Evolutionary conservation across 2,113 vertebrate genomes (phyloP), one percentile per base, ranked within the genome.

Genomic region (Notarius lentiginosus): DNA sequence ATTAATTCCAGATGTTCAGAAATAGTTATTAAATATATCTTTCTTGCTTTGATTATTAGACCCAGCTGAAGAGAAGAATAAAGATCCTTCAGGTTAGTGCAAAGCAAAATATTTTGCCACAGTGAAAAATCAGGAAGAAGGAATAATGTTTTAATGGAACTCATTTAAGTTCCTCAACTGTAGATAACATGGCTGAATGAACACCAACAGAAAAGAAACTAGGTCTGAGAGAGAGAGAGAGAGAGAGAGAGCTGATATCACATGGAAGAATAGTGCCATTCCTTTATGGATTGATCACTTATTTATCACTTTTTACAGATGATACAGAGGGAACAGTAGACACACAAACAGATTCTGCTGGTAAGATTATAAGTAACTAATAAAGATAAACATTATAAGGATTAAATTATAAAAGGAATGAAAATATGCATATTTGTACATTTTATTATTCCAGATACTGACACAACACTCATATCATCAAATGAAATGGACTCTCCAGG

Each of bases 111-210:
- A 73, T 17, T 53, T 1, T 55, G 61, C 55, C 24, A 55, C 12
- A 56, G 49, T 1, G 3, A 49, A 76, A 24, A 76, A 49, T 1
- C 22, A 30, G 55, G 30, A 7, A 30, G 72, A 30, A 15, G 17
- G 6, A 89, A 84, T 27, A 75, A 22, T 30, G 5, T 1, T 66
- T 47, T 60, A 47, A 51, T 58, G 9, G 18, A 60, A 60, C 24
- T 60, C 4, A 80, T 83, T 14, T 53, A 41, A 60, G 53, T 84
- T 60, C 49, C 49, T 86, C 7, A 79, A 11, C 51, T 34, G 30
- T 68, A 90, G 87, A 84, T 41, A 84, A 88, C 55, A 79, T 0
- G 9, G 75, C 15, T 7, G 89, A 80, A 47, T 73, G 55, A 18
- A 30, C 85, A 82, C 82, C 84, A 66, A 24, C 70, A 1, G 86